Evolutionary conservation across 2,888 invertebrate genomes (phyloP).

Genomic region (Pseudococcus jackbeardsleyi): DNA sequence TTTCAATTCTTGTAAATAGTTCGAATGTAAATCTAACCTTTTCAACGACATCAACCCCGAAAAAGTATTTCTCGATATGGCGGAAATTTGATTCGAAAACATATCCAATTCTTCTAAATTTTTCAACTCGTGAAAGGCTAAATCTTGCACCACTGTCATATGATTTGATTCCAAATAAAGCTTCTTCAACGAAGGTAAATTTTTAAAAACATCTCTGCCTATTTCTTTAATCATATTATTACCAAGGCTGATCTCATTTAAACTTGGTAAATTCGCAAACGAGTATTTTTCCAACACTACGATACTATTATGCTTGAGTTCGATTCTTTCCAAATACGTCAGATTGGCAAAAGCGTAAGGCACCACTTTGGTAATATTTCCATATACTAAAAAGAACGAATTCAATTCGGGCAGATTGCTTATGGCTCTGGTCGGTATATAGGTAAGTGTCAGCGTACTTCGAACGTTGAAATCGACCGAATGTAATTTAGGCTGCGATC

Average conservation of each 20-base stretch:
- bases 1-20: conserved; percentile 82
- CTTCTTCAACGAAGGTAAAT: conserved; percentile 80
- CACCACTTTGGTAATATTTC: conserved; percentile 78
- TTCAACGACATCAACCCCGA: conserved; percentile 81
- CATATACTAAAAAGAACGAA: conserved; percentile 80
- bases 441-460: conserved; percentile 77
- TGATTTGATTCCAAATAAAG: conserved; percentile 89
- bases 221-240: conserved; percentile 84
- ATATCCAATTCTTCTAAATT: conserved; percentile 85
- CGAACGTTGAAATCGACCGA: conserved; percentile 81
- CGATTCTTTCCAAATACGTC: conserved; percentile 77
- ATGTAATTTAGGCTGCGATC: conserved; percentile 79
- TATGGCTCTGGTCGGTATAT: conserved; percentile 80
- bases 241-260: conserved; percentile 80
- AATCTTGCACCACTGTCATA: conserved; percentile 87
- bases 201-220: conserved; percentile 79
- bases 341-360: conserved; percentile 83
- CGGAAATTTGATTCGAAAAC: conserved; percentile 81
- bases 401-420: conserved; percentile 78
- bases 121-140: conserved; percentile 82
- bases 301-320: conserved; percentile 80
- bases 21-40: conserved; percentile 81
- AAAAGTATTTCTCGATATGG: conserved; percentile 83
- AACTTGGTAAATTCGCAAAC: conserved; percentile 80
- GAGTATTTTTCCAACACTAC: conserved; percentile 78